Evolutionary conservation across 2,797 vertebrate species (phyloP), one percentile per base, ranked within the genome.

Genomic region (Coregonus sp.): DNA sequence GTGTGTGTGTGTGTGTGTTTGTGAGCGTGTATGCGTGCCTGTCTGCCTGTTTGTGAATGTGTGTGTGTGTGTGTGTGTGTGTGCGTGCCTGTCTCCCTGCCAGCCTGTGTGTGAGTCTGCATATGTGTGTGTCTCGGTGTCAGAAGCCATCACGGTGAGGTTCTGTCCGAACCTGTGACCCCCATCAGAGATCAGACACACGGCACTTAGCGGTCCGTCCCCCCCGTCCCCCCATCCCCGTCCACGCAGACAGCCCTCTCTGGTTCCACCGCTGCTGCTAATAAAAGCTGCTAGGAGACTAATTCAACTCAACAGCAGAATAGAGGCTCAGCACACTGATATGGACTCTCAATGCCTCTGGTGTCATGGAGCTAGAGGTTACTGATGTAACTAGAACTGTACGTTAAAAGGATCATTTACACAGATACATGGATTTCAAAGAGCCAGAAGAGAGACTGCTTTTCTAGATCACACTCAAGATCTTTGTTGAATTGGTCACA

Each of bases 121-220:
- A 40, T 72, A 56, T 72, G 56, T 35, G 59, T 40, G 15, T 66
- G 29, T 33, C 18, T 40, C 82, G 50, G 89, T 93, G 93, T 95
- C 93, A 95, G 82, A 93, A 93, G 88, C 92, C 89, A 94, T 94
- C 92, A 93, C 88, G 86, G 85, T 93, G 91, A 94, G 78, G 89
- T 87, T 91, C 89, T 85, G 81, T 84, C 77, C 87, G 92, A 94
- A 93, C 93, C 83, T 79, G 61, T 91, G 90, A 94, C 93, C 93
- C 87, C 90, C 89, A 91, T 91, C 86, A 89, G 85, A 91, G 91
- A 90, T 91, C 90, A 88, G 87, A 92, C 87, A 88, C 87, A 31
- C 82, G 81, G 85, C 89, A 90, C 89, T 91, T 91, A 92, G 86
- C 61, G 81, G 78, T 85, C 72, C 15, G 35, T 69, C 75, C 70